Evolutionary conservation across 35 echinoderm and acorn worm species (phyloP).

Genomic region (Apostichopus parvimensis): DNA sequence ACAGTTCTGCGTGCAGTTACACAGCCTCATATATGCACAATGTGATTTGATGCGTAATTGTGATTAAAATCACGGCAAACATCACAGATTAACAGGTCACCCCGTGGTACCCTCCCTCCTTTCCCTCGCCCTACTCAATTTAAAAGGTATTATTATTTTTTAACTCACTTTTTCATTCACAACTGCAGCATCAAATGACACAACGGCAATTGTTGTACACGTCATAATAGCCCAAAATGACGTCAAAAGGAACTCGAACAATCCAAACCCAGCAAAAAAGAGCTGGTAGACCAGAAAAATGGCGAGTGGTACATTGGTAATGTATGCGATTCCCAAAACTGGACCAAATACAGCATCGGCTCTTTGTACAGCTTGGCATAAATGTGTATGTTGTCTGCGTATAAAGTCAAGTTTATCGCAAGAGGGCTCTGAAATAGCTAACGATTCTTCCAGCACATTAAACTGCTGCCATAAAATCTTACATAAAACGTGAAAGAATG

Average conservation of each 20-base stretch:
- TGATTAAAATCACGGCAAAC: too few species aligned
- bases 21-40: too few species aligned
- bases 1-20: too few species aligned
- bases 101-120: too few species aligned
- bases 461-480: not conserved
- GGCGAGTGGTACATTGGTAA: slow-evolving; percentile 26
- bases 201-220: slow-evolving; percentile 1
- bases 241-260: not conserved
- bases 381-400: slow-evolving; percentile 19
- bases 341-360: slow-evolving; percentile 7
- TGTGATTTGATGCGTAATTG: too few species aligned
- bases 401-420: slow-evolving; percentile 3
- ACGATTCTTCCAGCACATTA: not conserved
- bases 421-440: not conserved
- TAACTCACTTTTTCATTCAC: slow-evolving; percentile 26
- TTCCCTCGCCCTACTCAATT: too few species aligned
- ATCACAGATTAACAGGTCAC: too few species aligned
- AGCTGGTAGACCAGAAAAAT: slow-evolving; percentile 33
- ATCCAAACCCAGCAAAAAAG: slow-evolving; percentile 2
- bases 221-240: slow-evolving; percentile 21
- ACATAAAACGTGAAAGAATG: not conserved
- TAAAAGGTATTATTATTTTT: too few species aligned
- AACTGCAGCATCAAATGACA: slow-evolving; percentile 27
- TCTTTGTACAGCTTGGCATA: slow-evolving; percentile 28
- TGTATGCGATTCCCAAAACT: slow-evolving; percentile 8